Percentiles rank a stretch among this genome's conserved stretches.
These are phyloP conservation scores for Sardina pilchardus DNA, from an alignment of 2,113 vertebrate genomes.

Conservation along the genomic window DNA sequence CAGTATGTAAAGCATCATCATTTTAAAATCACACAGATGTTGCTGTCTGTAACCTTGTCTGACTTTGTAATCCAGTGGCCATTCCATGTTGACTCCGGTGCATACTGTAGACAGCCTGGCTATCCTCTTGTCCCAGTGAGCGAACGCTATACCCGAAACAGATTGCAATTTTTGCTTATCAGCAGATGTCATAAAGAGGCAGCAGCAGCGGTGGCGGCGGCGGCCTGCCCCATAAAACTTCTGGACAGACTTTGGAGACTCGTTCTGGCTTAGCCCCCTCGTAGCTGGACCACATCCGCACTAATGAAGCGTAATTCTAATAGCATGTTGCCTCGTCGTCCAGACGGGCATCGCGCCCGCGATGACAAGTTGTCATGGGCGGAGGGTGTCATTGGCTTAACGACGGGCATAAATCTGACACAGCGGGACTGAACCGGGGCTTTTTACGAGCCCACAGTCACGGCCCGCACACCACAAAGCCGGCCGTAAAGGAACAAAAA, in stretches of 20 bases:
- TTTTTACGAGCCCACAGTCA: slow-evolving; percentile 42
- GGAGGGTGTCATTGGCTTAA: slow-evolving; percentile 49
- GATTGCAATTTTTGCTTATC: slow-evolving; percentile 14
- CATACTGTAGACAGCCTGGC: not conserved
- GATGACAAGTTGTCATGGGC: slow-evolving; percentile 38
- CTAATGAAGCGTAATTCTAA: slow-evolving; percentile 48
- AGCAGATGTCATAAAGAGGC: not conserved
- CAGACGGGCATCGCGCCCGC: slow-evolving; percentile 31
- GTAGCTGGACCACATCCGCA: not conserved
- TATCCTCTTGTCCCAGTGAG: not conserved
- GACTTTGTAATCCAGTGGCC: not conserved
- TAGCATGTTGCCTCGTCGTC: slow-evolving; percentile 35
- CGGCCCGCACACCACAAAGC: slow-evolving; percentile 27
- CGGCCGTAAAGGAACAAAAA: slow-evolving; percentile 35
- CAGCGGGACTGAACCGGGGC: slow-evolving; percentile 35
- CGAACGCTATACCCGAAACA: not conserved
- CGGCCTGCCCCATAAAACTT: not conserved
- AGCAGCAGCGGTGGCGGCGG: too few relatives aligned
- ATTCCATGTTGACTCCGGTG: not conserved
- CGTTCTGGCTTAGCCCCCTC: not conserved
- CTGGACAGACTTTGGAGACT: not conserved
- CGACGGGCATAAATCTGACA: slow-evolving; percentile 53
- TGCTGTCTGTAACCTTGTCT: not conserved
- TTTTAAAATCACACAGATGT: not conserved
- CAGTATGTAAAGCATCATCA: too few relatives aligned